Percentiles rank a stretch among this genome's conserved stretches.
Conservation (phyloP, 2,888 invertebrate genomes). For the Microctonus hyperodae region DNA sequence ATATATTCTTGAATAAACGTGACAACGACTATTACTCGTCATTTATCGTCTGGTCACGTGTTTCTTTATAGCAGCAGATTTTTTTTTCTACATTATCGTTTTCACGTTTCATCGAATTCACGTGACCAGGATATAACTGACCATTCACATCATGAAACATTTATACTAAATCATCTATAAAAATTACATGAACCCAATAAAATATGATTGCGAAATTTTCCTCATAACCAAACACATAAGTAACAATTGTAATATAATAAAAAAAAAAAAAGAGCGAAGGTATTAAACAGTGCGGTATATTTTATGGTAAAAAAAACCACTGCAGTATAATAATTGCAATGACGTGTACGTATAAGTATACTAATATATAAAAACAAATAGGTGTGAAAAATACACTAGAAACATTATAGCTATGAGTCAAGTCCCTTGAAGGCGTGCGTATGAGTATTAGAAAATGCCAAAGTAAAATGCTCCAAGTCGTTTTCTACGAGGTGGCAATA, state of each 20-base stretch:
- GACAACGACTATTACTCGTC: constrained; percentile 20
- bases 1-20: constrained; percentile 28
- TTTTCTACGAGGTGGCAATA: constrained; percentile 21
- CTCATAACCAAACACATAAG: background rate
- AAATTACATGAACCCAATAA: background rate
- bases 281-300: too few relatives aligned
- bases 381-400: background rate
- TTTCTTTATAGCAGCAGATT: constrained; percentile 27
- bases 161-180: background rate
- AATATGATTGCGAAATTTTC: background rate
- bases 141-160: constrained; percentile 19
- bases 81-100: constrained; percentile 17
- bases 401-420: constrained; percentile 18
- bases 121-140: constrained; percentile 32
- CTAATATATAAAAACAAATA: background rate
- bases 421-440: constrained; percentile 8
- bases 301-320: too few relatives aligned
- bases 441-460: constrained; percentile 9
- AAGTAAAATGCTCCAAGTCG: constrained; percentile 19
- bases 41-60: constrained; percentile 33
- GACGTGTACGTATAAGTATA: background rate
- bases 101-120: constrained; percentile 31
- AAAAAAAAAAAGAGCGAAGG: background rate
- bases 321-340: background rate
- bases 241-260: background rate